phyloP scores from a whole-genome alignment of 2,113 vertebrate species.

The Rhinoptilus africanus region DNA sequence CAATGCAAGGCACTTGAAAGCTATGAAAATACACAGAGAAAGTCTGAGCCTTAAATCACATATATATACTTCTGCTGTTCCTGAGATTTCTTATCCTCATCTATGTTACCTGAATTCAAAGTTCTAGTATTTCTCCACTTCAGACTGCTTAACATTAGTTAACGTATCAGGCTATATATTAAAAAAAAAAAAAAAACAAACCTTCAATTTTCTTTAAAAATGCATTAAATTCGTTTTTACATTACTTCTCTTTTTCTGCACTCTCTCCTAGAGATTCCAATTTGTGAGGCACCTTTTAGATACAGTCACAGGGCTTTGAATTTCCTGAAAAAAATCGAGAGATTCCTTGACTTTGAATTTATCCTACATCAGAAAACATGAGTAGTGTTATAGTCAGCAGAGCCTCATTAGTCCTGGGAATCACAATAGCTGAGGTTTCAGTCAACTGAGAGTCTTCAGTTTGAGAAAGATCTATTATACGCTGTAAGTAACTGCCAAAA shows the following conservation, averaged over 20 bases:
- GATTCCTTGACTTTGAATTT: conserved; percentile 25
- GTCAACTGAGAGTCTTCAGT: conserved; percentile 19
- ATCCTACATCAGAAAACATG: conserved; percentile 35
- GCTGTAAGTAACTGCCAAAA: background rate
- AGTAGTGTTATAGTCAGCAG: conserved; percentile 18
- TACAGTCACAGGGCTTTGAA: background rate
- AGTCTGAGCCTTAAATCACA: background rate
- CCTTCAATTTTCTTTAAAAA: background rate
- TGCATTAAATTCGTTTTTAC: background rate
- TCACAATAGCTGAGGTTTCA: conserved; percentile 43
- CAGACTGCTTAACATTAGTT: background rate
- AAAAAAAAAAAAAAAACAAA: background rate
- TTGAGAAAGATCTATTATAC: conserved; percentile 37
- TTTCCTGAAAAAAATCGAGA: background rate
- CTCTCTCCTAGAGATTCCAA: background rate
- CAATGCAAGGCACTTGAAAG: background rate
- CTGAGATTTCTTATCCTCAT: background rate
- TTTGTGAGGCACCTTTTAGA: background rate
- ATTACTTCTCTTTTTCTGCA: background rate
- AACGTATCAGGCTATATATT: background rate
- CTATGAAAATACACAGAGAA: background rate
- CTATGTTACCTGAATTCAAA: background rate
- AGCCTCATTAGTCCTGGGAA: conserved; percentile 52
- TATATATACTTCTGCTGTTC: background rate
- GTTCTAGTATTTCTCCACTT: background rate